Base-by-base conservation (phyloP, 2,888 invertebrate species). In the Diploptera punctata region DNA sequence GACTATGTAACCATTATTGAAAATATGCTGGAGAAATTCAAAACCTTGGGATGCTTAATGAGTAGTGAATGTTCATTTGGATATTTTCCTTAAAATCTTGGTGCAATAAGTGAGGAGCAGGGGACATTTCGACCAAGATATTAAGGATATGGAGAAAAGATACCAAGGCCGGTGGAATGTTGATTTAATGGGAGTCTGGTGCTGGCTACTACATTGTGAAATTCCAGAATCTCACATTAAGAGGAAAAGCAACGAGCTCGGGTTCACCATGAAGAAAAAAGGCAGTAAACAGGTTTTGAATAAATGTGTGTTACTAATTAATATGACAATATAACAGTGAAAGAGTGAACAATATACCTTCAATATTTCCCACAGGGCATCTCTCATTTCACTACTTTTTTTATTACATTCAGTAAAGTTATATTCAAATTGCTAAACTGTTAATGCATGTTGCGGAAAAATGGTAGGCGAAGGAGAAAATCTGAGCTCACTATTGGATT, bases 131-230 rank as follows among this genome's bases (percentile, higher is more conserved):
- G n/a, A n/a, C n/a, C n/a, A n/a, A n/a, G n/a, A n/a, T n/a, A n/a
- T n/a, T n/a, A n/a, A n/a, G n/a, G 26, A 3, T 1, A 54, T 69
- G 54, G 68, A 21, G 24, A 29, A 21, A 54, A 54, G 43, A 29
- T 57, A 57, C 16, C 43, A 60, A 24, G 43, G 43, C 7, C 43
- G 54, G 24, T 38, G 54, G 16, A 69, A 69, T 10, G 9, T 54
- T n/a, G 38, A 38, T 5, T 3, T 31, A 54, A 52, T 68, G 33
- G 54, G 47, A 49, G 26, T 47, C n/a, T n/a, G n/a, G n/a, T n/a
- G n/a, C n/a, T 26, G 26, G 13, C 67, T 26, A 29, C 57, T 57
- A 29, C 13, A 57, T 21, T 26, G 57, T 26, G 29, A 26, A n/a
- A n/a, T n/a, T n/a, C n/a, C n/a, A n/a, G n/a, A n/a, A n/a, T n/a